Percentiles rank a stretch among this genome's conserved stretches.
These are phyloP conservation scores for Ditylenchus dipsaci DNA, from an alignment of 1,140 invertebrate species.

Conservation along the genomic window DNA sequence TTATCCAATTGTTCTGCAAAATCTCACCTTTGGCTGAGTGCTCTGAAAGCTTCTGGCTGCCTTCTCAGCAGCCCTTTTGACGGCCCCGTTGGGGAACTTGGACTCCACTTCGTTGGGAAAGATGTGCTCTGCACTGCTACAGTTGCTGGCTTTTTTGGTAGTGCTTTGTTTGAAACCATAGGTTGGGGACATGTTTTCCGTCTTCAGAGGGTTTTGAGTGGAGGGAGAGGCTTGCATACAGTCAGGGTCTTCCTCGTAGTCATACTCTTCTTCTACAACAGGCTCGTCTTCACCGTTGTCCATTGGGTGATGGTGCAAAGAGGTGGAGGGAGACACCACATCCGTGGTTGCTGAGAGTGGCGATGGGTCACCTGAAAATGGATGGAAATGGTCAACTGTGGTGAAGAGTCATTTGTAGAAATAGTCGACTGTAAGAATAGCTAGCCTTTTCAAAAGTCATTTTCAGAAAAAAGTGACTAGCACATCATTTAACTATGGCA, in stretches of 20 bases:
- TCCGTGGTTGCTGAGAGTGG: background rate
- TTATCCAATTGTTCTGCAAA: background rate
- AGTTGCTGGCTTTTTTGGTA: background rate
- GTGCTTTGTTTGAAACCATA: background rate
- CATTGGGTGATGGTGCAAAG: background rate
- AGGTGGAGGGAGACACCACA: background rate
- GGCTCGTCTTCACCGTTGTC: background rate
- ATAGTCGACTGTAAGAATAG: no score
- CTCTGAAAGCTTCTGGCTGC: slow-evolving; percentile 54
- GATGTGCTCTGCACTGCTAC: background rate
- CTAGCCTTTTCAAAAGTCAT: no score
- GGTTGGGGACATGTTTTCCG: background rate
- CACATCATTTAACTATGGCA: no score
- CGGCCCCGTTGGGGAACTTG: slow-evolving; percentile 55
- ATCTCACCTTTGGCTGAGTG: slow-evolving; percentile 56
- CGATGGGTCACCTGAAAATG: background rate
- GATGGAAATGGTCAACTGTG: no score
- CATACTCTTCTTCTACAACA: background rate
- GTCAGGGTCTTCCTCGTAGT: background rate
- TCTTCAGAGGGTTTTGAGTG: background rate
- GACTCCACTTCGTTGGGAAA: slow-evolving; percentile 28
- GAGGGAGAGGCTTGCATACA: background rate
- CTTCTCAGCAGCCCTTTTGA: slow-evolving; percentile 54
- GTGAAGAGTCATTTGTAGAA: no score
- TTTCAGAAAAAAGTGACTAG: no score